Evolutionary conservation across 2,888 invertebrate species (phyloP).

Genomic region (Nephrotoma appendiculata): DNA sequence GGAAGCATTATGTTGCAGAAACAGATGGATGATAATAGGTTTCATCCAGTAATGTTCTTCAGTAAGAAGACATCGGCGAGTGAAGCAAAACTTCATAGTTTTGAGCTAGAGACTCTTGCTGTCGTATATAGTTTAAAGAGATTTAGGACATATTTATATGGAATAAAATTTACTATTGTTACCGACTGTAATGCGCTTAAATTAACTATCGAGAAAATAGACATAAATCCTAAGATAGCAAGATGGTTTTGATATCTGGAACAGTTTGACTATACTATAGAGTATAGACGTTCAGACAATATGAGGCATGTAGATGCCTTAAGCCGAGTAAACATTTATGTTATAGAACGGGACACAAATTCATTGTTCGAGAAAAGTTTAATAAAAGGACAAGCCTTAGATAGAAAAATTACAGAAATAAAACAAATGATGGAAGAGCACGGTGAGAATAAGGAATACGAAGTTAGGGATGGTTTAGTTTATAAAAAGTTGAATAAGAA

Average conservation of each 20-base stretch:
- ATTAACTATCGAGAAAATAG: background rate
- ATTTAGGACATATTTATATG: background rate
- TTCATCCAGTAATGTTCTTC: background rate
- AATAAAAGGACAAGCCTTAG: background rate
- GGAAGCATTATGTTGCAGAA: background rate
- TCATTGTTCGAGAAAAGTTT: background rate
- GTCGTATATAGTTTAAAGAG: background rate
- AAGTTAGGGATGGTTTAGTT: background rate
- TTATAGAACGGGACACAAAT: background rate
- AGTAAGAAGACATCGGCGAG: background rate
- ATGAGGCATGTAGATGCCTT: background rate
- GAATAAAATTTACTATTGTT: background rate
- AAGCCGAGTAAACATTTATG: background rate
- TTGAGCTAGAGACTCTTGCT: background rate
- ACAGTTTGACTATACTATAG: background rate
- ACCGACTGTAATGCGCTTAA: background rate
- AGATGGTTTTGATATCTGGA: background rate
- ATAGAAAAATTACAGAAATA: background rate
- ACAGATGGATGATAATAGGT: background rate
- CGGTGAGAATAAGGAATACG: background rate
- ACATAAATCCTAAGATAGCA: background rate
- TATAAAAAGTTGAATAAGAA: background rate
- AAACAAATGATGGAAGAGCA: background rate
- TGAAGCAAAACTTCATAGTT: background rate
- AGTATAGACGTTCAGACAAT: background rate